Conservation (phyloP, 2,888 invertebrate species). For the Melanchra persicariae region DNA sequence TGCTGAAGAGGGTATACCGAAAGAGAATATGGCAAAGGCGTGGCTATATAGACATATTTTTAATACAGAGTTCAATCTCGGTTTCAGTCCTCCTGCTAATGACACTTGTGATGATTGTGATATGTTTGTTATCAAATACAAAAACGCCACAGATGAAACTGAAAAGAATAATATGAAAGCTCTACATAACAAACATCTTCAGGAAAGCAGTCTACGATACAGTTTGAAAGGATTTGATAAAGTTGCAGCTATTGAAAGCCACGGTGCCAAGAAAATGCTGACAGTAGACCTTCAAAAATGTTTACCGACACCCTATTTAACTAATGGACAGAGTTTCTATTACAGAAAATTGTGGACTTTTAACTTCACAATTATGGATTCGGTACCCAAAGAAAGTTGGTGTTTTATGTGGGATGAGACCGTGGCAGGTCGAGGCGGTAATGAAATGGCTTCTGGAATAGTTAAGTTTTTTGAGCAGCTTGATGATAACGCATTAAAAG, state of each 20-base stretch:
- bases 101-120: no score
- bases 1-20: slow-evolving; percentile 9
- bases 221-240: slow-evolving; percentile 26
- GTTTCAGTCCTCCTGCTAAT: slow-evolving; percentile 7
- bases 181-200: slow-evolving; percentile 13
- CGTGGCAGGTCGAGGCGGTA: slow-evolving; percentile 25
- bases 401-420: slow-evolving; percentile 28
- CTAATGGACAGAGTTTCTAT: slow-evolving; percentile 11
- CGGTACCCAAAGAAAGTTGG: slow-evolving; percentile 16
- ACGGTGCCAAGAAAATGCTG: slow-evolving; percentile 18
- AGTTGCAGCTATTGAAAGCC: slow-evolving; percentile 19
- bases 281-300: slow-evolving; percentile 9
- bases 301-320: slow-evolving; percentile 14
- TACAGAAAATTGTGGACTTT: slow-evolving; percentile 28
- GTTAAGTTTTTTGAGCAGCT: slow-evolving; percentile 21
- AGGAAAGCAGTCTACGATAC: slow-evolving; percentile 14
- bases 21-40: slow-evolving; percentile 9
- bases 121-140: no score
- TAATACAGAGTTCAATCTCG: slow-evolving; percentile 10
- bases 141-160: background rate
- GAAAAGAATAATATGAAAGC: slow-evolving; percentile 6
- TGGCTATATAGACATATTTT: slow-evolving; percentile 22
- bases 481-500: background rate
- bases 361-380: slow-evolving; percentile 29
- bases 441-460: slow-evolving; percentile 31